A percentile compares a stretch with the other conserved stretches of the same genome.
phyloP scores from a whole-genome alignment of 2,888 invertebrate species.

The Sinotaia quadrata region DNA sequence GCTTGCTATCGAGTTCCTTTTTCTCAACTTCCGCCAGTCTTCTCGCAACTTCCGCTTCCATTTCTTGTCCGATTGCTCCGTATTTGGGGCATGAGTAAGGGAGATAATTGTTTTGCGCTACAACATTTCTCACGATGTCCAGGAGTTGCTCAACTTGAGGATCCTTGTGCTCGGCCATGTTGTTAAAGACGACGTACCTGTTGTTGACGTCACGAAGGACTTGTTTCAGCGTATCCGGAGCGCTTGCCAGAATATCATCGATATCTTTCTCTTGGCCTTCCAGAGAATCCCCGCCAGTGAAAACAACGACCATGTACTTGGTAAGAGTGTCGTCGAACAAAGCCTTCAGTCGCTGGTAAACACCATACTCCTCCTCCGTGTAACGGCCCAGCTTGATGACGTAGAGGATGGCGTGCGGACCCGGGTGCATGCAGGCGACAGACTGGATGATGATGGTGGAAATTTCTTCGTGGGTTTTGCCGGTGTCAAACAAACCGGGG shows the following conservation, averaged over 20 bases:
- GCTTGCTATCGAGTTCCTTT: background rate
- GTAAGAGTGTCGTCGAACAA: conserved; percentile 3
- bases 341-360: conserved; percentile 7
- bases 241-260: background rate
- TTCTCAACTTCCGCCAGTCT: background rate
- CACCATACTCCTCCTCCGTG: conserved; percentile 2
- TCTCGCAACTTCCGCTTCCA: conserved; percentile 6
- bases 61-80: background rate
- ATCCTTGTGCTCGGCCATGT: background rate
- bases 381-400: conserved; percentile 11
- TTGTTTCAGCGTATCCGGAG: background rate
- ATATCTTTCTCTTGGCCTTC: background rate
- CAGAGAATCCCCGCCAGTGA: conserved; percentile 7
- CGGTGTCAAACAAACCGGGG: conserved; percentile 15
- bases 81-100: conserved; percentile 23
- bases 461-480: background rate
- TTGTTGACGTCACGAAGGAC: background rate
- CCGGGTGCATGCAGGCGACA: conserved; percentile 18
- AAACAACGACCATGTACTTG: conserved; percentile 1
- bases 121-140: background rate
- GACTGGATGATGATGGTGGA: conserved; percentile 5
- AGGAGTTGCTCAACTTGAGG: background rate
- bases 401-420: conserved; percentile 18
- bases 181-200: conserved; percentile 15
- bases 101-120: background rate